These are phyloP conservation scores for Podarcis siculus DNA, from an alignment of 2,797 vertebrate species.

Conservation along the genomic window DNA sequence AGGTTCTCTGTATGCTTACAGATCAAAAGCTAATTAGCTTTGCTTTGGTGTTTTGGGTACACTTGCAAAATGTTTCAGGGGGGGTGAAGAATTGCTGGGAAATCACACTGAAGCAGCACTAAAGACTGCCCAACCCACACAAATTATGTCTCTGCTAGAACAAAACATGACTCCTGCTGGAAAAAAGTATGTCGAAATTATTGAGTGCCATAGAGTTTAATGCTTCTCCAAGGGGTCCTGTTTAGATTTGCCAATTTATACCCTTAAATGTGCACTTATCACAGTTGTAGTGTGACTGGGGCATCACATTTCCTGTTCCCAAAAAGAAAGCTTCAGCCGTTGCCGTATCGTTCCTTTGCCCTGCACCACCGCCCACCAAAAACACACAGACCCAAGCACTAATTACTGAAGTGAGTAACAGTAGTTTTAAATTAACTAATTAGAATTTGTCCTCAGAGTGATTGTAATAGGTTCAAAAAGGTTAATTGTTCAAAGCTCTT, in stretches of 20 bases:
- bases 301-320: slow-evolving; percentile 29
- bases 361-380: neutral
- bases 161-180: slow-evolving; percentile 41
- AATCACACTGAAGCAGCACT: slow-evolving; percentile 35
- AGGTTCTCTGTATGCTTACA: slow-evolving; percentile 14
- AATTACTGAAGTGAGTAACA: slow-evolving; percentile 48
- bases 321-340: slow-evolving; percentile 25
- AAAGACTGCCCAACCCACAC: slow-evolving; percentile 36
- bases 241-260: slow-evolving; percentile 38
- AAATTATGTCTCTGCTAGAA: slow-evolving; percentile 33
- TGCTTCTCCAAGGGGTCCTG: slow-evolving; percentile 45
- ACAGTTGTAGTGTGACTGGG: neutral
- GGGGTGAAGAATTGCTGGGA: slow-evolving; percentile 21
- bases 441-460: slow-evolving; percentile 57
- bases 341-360: slow-evolving; percentile 25
- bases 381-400: slow-evolving; percentile 21
- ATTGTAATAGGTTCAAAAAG: slow-evolving; percentile 42
- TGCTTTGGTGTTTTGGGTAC: slow-evolving; percentile 15
- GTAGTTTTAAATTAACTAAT: slow-evolving; percentile 53
- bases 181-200: slow-evolving; percentile 47
- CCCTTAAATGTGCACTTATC: slow-evolving; percentile 32
- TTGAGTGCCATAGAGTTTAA: slow-evolving; percentile 37
- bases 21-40: slow-evolving; percentile 28
- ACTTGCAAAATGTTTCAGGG: slow-evolving; percentile 25
- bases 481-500: slow-evolving; percentile 49